A percentile compares a stretch with the other conserved stretches of the same genome.
Evolutionary conservation across 2,113 vertebrate species (phyloP).

Genomic region (Grammomys dolichurus): DNA sequence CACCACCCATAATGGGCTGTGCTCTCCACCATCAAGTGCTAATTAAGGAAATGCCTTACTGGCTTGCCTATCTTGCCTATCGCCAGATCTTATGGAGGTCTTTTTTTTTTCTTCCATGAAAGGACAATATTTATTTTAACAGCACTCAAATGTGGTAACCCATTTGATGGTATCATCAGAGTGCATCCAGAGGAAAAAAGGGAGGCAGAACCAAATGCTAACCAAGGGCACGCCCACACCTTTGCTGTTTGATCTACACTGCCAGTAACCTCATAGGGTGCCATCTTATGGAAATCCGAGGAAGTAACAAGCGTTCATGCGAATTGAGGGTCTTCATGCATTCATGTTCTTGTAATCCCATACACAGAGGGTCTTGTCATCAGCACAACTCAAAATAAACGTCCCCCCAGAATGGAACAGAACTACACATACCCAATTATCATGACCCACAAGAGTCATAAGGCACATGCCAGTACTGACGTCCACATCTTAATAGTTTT

Average conservation of each 20-base stretch:
- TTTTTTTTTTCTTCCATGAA: slow-evolving; percentile 92
- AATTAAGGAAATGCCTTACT: not conserved
- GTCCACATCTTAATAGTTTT: slow-evolving; percentile 99
- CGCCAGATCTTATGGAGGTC: not conserved
- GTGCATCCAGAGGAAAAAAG: slow-evolving; percentile 95
- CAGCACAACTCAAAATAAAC: slow-evolving; percentile 84
- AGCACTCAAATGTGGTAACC: slow-evolving; percentile 96
- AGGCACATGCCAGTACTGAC: slow-evolving; percentile 99
- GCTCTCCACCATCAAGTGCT: not conserved
- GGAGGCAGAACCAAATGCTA: slow-evolving; percentile 86
- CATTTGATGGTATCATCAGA: slow-evolving; percentile 92
- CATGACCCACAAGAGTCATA: slow-evolving; percentile 95
- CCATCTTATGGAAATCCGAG: slow-evolving; percentile 99
- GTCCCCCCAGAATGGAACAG: too few species aligned
- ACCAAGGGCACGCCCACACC: slow-evolving; percentile 99
- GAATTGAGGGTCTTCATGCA: slow-evolving; percentile 97
- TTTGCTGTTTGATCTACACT: slow-evolving; percentile 99
- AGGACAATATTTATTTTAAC: slow-evolving; percentile 99
- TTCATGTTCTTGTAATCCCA: slow-evolving; percentile 86
- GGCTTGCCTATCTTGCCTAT: not conserved
- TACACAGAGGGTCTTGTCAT: slow-evolving; percentile 78
- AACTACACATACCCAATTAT: too few species aligned
- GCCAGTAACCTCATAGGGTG: slow-evolving; percentile 98
- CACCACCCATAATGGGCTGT: not conserved
- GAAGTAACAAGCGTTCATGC: slow-evolving; percentile 99